These are phyloP conservation scores for Apoderus coryli DNA, from an alignment of 2,888 invertebrate species.

Conservation along the genomic window DNA sequence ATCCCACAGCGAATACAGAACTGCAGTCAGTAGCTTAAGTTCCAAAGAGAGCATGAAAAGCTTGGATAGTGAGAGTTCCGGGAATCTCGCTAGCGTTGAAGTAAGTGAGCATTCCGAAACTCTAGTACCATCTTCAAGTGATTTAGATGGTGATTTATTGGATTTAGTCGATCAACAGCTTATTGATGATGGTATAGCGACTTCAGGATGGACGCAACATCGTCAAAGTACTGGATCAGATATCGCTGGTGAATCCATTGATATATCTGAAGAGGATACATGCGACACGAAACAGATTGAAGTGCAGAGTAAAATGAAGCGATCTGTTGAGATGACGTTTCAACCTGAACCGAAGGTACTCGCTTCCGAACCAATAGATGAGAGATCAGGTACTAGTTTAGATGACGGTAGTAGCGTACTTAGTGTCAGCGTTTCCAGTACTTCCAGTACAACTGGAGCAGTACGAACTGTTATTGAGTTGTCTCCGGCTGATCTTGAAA, in stretches of 20 bases:
- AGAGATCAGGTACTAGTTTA: slow-evolving; percentile 40
- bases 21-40: slow-evolving; percentile 75
- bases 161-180: slow-evolving; percentile 42
- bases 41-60: slow-evolving; percentile 84
- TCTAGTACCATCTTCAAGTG: slow-evolving; percentile 77
- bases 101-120: slow-evolving; percentile 89
- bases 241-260: slow-evolving; percentile 35
- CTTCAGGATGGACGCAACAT: slow-evolving; percentile 17
- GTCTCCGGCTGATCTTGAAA: slow-evolving; percentile 31
- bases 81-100: slow-evolving; percentile 77
- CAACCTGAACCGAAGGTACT: slow-evolving; percentile 43
- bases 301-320: slow-evolving; percentile 61
- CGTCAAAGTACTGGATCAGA: slow-evolving; percentile 27
- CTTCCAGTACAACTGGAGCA: slow-evolving; percentile 34
- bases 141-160: slow-evolving; percentile 58
- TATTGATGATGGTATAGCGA: slow-evolving; percentile 28
- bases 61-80: slow-evolving; percentile 77
- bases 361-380: slow-evolving; percentile 32
- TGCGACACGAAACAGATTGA: slow-evolving; percentile 35
- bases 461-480: slow-evolving; percentile 34
- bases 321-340: slow-evolving; percentile 84
- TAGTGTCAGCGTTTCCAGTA: slow-evolving; percentile 43
- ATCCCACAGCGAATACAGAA: slow-evolving; percentile 69
- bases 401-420: slow-evolving; percentile 44
- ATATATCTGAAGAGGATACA: slow-evolving; percentile 41